Evolutionary conservation across 2,113 vertebrate species (phyloP), one percentile per base, ranked within the genome.

Genomic region (Rhinogobius similis): DNA sequence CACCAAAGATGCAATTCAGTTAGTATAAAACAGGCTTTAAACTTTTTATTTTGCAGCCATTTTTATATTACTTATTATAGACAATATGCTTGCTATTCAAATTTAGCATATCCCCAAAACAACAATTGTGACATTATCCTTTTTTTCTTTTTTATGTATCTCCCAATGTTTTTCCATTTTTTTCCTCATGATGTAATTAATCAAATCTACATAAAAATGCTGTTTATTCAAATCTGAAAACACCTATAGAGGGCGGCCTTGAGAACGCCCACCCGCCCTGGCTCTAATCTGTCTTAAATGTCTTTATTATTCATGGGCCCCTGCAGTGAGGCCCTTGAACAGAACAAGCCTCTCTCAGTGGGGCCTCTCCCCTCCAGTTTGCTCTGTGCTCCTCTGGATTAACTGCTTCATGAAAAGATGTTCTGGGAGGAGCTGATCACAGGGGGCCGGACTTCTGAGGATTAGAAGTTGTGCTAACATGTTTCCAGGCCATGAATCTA

Each of bases 391-490:
- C 77, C 61, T 62, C 44, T 18, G 83, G 91, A 89, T 91, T 87
- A 86, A 75, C 87, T 68, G 81, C 82, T 88, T 72, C 81, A 84
- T 85, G 83, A 82, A 82, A 68, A 77, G 78, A 67, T 84, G 75
- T 43, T 78, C 84, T 65, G 76, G 83, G 78, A 68, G 65, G 76
- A 65, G 86, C 24, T 21, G 75, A 76, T 67, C 71, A 55, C 62
- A 72, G 80, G 46, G 12, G 46, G 66, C 61, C 44, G 67, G 43
- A 87, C 32, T 36, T 36, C 9, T 36, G 86, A 86, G 82, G 86
- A 90, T 87, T 89, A 92, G 87, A 90, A 89, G 86, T 88, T 90
- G 88, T 84, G 68, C 80, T 91, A 86, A 89, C 86, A 88, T 84
- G 80, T 75, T 18, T 16, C 32, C 32, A 7, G 32, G 9, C 32